Conservation (phyloP, 2,113 vertebrate species). For the Gopherus evgoodei region DNA sequence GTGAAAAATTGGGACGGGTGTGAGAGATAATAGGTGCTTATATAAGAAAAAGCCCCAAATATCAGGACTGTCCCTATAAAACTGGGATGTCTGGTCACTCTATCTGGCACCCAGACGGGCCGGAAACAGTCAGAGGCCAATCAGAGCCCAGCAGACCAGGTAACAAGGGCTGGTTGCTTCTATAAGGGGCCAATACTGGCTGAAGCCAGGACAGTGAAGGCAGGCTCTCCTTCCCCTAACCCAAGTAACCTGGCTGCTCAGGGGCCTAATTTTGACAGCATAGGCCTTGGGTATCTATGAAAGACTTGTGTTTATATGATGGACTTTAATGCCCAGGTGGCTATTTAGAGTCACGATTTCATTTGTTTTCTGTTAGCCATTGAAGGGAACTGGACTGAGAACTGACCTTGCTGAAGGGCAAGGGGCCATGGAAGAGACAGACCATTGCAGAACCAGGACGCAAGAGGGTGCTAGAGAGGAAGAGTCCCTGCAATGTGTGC, state of each 20-base stretch:
- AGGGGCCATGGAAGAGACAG: not conserved
- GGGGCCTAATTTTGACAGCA: not conserved
- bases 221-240: not conserved
- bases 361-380: not conserved
- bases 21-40: not conserved
- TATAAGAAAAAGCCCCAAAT: not conserved
- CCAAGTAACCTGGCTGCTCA: not conserved
- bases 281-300: not conserved
- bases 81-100: not conserved
- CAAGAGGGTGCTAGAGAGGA: not conserved
- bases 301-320: not conserved
- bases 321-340: not conserved
- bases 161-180: not conserved
- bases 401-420: not conserved
- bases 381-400: not conserved
- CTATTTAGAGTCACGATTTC: not conserved
- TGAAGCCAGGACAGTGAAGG: not conserved
- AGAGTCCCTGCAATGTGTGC: not conserved
- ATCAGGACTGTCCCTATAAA: not conserved
- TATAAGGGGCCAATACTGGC: not conserved
- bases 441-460: not conserved
- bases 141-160: not conserved
- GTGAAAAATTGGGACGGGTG: not conserved
- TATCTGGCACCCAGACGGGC: not conserved
- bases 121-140: not conserved